A percentile compares a stretch with the other conserved stretches of the same genome.
phyloP scores from a whole-genome alignment of 2,113 vertebrate genomes.

The Castor canadensis region DNA sequence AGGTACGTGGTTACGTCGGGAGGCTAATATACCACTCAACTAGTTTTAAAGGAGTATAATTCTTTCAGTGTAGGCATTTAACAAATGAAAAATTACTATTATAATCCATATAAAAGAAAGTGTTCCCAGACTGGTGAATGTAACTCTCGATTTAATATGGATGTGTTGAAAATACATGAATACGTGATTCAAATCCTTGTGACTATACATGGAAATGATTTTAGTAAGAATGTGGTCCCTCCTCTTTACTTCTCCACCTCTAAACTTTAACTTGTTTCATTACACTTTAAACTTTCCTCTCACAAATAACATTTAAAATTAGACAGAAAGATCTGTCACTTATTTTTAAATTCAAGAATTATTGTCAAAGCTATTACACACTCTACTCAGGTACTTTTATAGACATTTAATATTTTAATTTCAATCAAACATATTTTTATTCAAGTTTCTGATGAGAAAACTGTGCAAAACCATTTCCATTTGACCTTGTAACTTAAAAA shows the following conservation, averaged over 20 bases:
- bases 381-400: conserved; percentile 56
- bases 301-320: conserved; percentile 65
- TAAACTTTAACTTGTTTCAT: conserved; percentile 46
- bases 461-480: conserved; percentile 12
- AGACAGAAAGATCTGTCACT: conserved; percentile 50
- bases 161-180: neutral
- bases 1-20: conserved; percentile 82
- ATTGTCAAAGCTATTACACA: conserved; percentile 57
- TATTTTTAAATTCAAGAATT: conserved; percentile 26
- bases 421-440: conserved; percentile 62
- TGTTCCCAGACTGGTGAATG: neutral
- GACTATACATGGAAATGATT: conserved; percentile 30
- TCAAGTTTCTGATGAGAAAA: conserved; percentile 48
- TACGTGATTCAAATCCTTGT: neutral
- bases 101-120: neutral
- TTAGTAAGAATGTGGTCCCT: neutral
- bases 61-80: neutral
- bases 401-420: conserved; percentile 59
- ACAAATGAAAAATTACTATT: neutral
- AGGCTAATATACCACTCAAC: neutral
- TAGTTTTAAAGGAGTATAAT: neutral
- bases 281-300: conserved; percentile 62
- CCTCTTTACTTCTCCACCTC: neutral
- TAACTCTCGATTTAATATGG: neutral
- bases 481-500: neutral